phyloP scores from a whole-genome alignment of 2,113 vertebrate species.

The Brachyistius frenatus region DNA sequence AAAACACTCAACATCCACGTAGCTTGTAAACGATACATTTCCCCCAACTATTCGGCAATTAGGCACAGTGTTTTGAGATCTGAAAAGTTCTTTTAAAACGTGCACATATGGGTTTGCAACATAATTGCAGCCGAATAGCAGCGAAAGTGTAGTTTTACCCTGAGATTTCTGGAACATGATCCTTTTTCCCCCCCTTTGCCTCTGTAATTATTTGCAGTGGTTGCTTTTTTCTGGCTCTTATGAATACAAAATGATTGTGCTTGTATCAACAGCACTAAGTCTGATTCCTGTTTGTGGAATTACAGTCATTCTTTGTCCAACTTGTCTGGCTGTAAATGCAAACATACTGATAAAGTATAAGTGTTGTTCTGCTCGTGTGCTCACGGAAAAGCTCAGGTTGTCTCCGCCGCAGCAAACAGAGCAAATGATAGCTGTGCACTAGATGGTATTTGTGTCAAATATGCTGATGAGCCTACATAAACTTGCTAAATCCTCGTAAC shows the following conservation, averaged over 20 bases:
- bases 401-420: constrained; percentile 26
- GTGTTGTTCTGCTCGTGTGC: constrained; percentile 30
- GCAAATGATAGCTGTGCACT: constrained; percentile 12
- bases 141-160: constrained; percentile 42
- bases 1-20: constrained; percentile 54
- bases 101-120: constrained; percentile 19
- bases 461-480: constrained; percentile 22
- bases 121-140: constrained; percentile 45
- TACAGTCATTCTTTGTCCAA: constrained; percentile 45
- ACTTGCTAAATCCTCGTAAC: constrained; percentile 25
- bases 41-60: constrained; percentile 58
- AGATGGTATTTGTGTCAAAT: constrained; percentile 31
- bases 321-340: constrained; percentile 22
- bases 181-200: background rate
- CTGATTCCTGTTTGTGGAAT: constrained; percentile 17
- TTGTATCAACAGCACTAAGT: constrained; percentile 36
- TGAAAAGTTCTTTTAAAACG: constrained; percentile 9
- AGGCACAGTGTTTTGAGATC: constrained; percentile 44
- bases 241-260: constrained; percentile 39
- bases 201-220: constrained; percentile 50
- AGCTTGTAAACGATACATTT: constrained; percentile 65
- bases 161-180: constrained; percentile 40
- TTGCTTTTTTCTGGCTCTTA: constrained; percentile 31
- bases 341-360: constrained; percentile 40
- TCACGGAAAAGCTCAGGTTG: constrained; percentile 37